Conservation (phyloP, 2,113 vertebrate genomes). For the Callospermophilus lateralis region DNA sequence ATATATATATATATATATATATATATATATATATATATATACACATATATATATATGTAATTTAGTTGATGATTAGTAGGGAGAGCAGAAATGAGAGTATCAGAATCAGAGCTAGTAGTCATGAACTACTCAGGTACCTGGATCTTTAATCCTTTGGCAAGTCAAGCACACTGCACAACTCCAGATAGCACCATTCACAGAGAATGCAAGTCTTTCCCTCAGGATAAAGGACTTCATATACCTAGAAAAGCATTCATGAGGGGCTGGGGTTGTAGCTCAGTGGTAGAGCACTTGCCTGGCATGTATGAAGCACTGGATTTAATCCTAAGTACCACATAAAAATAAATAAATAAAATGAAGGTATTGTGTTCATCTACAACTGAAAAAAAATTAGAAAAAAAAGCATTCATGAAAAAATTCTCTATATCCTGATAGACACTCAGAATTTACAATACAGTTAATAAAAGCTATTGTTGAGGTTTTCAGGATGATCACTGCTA, state of each 20-base stretch:
- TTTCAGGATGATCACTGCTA: constrained; percentile 30
- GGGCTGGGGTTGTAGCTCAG: too few relatives aligned
- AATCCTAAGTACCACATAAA: too few relatives aligned
- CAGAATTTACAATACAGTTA: constrained; percentile 34
- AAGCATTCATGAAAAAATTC: not conserved
- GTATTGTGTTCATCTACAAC: too few relatives aligned
- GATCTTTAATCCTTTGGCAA: not conserved
- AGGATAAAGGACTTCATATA: not conserved
- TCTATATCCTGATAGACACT: not conserved
- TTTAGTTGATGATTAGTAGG: not conserved
- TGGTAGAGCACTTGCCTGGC: too few relatives aligned
- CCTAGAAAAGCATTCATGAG: not conserved
- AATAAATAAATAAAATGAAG: too few relatives aligned
- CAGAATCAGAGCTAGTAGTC: not conserved
- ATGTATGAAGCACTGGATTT: too few relatives aligned
- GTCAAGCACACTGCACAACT: not conserved
- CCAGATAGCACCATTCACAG: not conserved
- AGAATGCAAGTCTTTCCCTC: not conserved
- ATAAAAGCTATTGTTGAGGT: constrained; percentile 39
- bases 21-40: too few relatives aligned
- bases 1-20: too few relatives aligned
- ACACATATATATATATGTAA: too few relatives aligned
- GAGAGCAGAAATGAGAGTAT: not conserved
- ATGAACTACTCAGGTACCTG: not conserved
- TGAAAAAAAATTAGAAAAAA: not conserved